A percentile compares a stretch with the other conserved stretches of the same genome.
Evolutionary conservation across 2,113 vertebrate species (phyloP).

Genomic region (Hemiscyllium ocellatum): DNA sequence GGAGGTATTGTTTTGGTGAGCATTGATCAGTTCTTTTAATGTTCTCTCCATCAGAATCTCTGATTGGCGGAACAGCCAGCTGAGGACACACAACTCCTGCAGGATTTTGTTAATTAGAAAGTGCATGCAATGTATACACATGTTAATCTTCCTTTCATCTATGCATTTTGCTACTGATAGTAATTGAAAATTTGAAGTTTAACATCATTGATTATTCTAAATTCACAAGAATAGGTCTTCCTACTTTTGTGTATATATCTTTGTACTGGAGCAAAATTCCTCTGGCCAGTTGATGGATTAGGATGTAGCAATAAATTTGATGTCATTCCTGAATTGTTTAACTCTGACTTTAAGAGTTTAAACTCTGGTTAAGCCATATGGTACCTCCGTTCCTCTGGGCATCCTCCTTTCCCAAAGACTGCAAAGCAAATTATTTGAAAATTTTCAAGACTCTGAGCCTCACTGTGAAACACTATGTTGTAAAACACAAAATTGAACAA

Average conservation of each 20-base stretch:
- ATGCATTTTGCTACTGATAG: neutral
- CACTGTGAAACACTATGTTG: no score
- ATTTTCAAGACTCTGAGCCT: no score
- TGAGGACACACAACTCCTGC: neutral
- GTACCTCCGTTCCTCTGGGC: neutral
- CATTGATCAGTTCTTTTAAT: neutral
- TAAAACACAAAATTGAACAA: no score
- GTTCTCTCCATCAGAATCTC: neutral
- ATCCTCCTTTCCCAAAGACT: no score
- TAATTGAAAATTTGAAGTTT: neutral
- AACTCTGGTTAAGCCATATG: neutral
- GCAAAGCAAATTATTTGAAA: no score
- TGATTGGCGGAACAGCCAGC: neutral
- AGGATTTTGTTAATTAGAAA: neutral
- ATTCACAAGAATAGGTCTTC: neutral
- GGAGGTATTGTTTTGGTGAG: constrained; percentile 33
- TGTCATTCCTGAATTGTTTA: neutral
- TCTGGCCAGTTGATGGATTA: neutral
- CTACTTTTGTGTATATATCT: neutral
- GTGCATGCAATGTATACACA: neutral
- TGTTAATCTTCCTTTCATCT: neutral
- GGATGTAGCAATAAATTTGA: neutral
- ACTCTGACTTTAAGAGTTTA: neutral
- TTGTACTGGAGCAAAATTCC: neutral
- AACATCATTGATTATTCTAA: neutral